Conservation (phyloP, 2,113 vertebrate species). For the Falcunculus frontatus region DNA sequence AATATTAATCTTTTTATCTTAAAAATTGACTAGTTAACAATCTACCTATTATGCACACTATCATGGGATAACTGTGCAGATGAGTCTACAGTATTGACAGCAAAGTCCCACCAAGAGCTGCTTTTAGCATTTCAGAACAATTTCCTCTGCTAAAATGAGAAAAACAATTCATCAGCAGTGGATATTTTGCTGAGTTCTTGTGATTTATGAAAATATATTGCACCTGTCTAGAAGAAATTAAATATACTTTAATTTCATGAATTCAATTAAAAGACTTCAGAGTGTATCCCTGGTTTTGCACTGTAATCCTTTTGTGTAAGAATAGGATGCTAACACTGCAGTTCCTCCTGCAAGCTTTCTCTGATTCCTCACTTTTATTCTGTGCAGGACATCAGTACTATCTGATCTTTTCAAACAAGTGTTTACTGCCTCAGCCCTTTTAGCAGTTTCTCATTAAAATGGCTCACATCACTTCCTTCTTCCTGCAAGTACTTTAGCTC, state of each 20-base stretch:
- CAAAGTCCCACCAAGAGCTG: background rate
- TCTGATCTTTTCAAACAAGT: background rate
- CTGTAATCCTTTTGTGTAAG: background rate
- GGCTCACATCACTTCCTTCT: background rate
- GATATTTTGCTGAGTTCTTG: background rate
- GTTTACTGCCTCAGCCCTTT: background rate
- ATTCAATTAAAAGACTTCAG: background rate
- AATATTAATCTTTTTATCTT: background rate
- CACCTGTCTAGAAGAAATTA: background rate
- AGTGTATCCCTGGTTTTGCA: background rate
- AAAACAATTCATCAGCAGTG: background rate
- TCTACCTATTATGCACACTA: background rate
- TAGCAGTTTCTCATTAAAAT: slow-evolving; percentile 5
- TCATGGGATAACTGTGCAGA: background rate
- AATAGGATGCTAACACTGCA: background rate
- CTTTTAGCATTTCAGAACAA: background rate
- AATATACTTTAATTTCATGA: background rate
- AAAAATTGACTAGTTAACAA: background rate
- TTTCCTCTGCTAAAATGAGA: background rate
- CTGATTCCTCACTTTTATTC: background rate
- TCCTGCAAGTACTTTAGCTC: background rate
- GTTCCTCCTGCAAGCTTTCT: background rate
- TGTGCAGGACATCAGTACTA: background rate
- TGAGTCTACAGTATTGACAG: background rate
- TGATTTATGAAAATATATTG: background rate